Evolutionary conservation across 1,140 invertebrate genomes (phyloP).

Genomic region (Venustaconcha ellipsiformis): DNA sequence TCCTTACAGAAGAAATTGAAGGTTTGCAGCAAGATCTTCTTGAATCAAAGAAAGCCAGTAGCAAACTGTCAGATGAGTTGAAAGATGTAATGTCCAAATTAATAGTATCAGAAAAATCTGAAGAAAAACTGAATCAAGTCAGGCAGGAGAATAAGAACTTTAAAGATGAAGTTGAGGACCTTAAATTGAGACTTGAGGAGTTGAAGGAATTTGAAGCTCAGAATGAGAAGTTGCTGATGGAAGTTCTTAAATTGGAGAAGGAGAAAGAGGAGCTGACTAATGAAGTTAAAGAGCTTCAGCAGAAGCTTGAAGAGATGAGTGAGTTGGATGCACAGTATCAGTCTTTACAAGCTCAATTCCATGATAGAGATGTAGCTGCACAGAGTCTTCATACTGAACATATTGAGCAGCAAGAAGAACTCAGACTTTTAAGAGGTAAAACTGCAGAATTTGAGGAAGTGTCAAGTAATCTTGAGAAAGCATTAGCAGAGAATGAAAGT

Average conservation of each 20-base stretch:
- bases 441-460: too few relatives aligned
- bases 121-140: not conserved
- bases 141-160: not conserved
- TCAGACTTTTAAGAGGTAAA: too few relatives aligned
- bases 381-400: too few relatives aligned
- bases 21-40: constrained; percentile 52
- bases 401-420: too few relatives aligned
- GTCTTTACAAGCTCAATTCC: too few relatives aligned
- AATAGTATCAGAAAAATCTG: not conserved
- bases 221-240: constrained; percentile 24
- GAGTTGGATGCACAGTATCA: too few relatives aligned
- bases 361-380: too few relatives aligned
- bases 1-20: constrained; percentile 57
- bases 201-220: constrained; percentile 28
- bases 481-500: too few relatives aligned
- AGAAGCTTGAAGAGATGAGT: too few relatives aligned
- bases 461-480: too few relatives aligned
- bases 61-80: not conserved
- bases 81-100: not conserved
- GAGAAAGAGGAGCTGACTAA: constrained; percentile 1
- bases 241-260: constrained; percentile 7
- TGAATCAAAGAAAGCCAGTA: constrained; percentile 32
- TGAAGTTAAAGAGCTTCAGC: too few relatives aligned
- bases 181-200: not conserved
- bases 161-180: constrained; percentile 5